These are phyloP conservation scores for Anguilla marmorata DNA, from an alignment of 2,797 vertebrate genomes.

Conservation along the genomic window DNA sequence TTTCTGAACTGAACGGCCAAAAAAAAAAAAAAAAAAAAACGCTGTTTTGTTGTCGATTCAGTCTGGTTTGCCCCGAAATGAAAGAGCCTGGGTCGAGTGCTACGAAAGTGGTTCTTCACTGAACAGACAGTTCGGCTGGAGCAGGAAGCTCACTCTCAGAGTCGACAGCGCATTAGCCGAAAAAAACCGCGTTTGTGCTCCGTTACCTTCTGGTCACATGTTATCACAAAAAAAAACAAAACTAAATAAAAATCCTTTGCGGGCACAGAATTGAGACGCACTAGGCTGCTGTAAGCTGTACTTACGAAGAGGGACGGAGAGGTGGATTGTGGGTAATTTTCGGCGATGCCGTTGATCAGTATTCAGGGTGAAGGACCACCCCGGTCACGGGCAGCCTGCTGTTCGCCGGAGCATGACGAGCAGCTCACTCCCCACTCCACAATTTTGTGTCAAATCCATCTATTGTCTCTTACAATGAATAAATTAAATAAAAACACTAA, in stretches of 20 bases:
- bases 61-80: background rate
- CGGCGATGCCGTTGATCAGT: background rate
- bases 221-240: background rate
- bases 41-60: too few species aligned
- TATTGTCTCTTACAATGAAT: background rate
- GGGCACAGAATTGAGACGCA: background rate
- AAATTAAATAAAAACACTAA: background rate
- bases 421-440: too few species aligned
- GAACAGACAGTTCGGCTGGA: background rate
- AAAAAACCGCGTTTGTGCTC: background rate
- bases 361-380: background rate
- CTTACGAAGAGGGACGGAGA: background rate
- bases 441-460: background rate
- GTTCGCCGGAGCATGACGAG: background rate
- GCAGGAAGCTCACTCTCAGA: background rate
- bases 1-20: too few species aligned
- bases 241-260: background rate
- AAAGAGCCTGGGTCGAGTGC: background rate
- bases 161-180: background rate
- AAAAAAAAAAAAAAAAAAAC: too few species aligned
- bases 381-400: background rate
- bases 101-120: background rate
- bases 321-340: background rate
- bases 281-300: background rate
- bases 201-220: too few species aligned